Evolutionary conservation across 2,113 vertebrate genomes (phyloP).

Genomic region (Balaenoptera acutorostrata): DNA sequence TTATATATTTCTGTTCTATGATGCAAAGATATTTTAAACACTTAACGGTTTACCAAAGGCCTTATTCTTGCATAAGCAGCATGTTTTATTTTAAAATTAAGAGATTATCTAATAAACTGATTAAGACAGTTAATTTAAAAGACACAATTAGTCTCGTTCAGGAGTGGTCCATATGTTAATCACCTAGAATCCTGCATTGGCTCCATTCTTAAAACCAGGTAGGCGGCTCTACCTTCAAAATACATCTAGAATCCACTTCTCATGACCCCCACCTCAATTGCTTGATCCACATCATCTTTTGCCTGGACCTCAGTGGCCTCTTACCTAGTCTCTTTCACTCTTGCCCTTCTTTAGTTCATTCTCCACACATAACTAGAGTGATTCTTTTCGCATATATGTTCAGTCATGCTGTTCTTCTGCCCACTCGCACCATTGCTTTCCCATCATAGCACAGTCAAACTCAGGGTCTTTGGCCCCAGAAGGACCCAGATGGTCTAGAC

Average conservation of each 20-base stretch:
- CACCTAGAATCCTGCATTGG: conserved; percentile 60
- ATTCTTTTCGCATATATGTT: background rate
- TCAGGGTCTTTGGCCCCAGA: background rate
- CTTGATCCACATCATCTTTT: background rate
- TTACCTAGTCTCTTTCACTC: background rate
- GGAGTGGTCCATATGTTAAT: conserved; percentile 43
- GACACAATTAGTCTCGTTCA: conserved; percentile 57
- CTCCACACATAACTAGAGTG: background rate
- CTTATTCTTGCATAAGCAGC: conserved; percentile 34
- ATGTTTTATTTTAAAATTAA: conserved; percentile 38
- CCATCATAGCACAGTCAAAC: background rate
- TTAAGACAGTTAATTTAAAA: conserved; percentile 40
- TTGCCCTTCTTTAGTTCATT: background rate
- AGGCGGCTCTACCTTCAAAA: background rate
- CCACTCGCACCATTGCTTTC: background rate
- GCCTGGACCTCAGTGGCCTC: background rate
- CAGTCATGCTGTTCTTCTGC: background rate
- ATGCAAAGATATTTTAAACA: conserved; percentile 32
- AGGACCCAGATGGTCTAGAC: background rate
- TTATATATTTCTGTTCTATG: conserved; percentile 22
- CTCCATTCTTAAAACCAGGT: background rate
- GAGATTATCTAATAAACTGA: conserved; percentile 33
- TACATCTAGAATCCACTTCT: background rate
- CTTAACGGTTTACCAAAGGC: background rate
- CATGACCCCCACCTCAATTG: rapidly evolving